These are phyloP conservation scores for Hybos culiciformis DNA, from an alignment of 2,888 invertebrate genomes.

Conservation along the genomic window DNA sequence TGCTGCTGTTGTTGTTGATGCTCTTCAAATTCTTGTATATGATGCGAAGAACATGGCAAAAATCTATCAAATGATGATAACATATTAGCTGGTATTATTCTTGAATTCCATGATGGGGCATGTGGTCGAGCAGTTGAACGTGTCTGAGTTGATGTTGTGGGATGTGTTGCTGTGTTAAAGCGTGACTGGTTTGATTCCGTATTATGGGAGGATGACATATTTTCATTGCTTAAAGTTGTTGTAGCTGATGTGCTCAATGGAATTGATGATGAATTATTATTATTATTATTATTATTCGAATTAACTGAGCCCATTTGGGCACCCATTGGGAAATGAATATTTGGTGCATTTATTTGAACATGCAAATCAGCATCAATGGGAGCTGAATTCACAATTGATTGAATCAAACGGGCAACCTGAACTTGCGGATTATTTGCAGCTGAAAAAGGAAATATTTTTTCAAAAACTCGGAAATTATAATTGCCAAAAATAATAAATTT, in stretches of 20 bases:
- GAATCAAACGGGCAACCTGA: conserved; percentile 31
- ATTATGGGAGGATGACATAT: conserved; percentile 34
- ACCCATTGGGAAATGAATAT: conserved; percentile 34
- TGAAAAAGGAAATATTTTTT: background rate
- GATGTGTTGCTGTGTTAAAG: conserved; percentile 52
- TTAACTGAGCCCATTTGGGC: background rate
- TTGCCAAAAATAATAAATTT: background rate
- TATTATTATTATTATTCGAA: background rate
- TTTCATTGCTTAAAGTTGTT: conserved; percentile 34
- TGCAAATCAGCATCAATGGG: conserved; percentile 32
- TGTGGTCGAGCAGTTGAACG: conserved; percentile 54
- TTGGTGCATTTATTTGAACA: conserved; percentile 32
- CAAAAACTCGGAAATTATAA: background rate
- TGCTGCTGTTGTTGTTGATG: conserved; percentile 5
- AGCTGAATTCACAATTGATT: conserved; percentile 31
- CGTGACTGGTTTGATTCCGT: conserved; percentile 27
- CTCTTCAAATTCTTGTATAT: conserved; percentile 37
- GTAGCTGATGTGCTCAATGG: conserved; percentile 13
- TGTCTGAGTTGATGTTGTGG: conserved; percentile 57
- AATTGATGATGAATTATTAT: background rate
- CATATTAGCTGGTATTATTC: conserved; percentile 31
- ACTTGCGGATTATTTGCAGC: conserved; percentile 27
- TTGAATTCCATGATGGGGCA: conserved; percentile 38
- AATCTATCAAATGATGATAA: conserved; percentile 38
- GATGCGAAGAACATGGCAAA: conserved; percentile 59